Evolutionary conservation across 2,888 invertebrate species (phyloP).

Genomic region (Ornithoptera priamus): DNA sequence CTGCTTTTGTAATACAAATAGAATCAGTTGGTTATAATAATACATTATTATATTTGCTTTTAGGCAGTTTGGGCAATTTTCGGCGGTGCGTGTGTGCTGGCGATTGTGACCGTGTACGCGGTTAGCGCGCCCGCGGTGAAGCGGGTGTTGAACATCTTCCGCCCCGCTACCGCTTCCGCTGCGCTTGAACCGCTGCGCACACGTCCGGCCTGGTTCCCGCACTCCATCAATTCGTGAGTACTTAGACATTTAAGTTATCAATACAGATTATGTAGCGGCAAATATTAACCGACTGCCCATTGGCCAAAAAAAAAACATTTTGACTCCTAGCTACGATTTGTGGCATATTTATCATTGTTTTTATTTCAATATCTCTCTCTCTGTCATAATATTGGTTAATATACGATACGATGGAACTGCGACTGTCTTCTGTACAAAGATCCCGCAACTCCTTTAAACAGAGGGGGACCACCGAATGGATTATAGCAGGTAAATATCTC

Average conservation of each 20-base stretch:
- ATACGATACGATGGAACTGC: too few relatives aligned
- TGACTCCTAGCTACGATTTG: too few relatives aligned
- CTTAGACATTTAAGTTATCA: constrained; percentile 2
- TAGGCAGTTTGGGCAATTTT: constrained; percentile 60
- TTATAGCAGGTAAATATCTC: too few relatives aligned
- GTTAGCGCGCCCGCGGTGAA: constrained; percentile 57
- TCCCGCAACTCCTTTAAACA: too few relatives aligned
- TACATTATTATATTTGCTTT: neutral
- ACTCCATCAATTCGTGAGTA: constrained; percentile 56
- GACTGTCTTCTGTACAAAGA: too few relatives aligned
- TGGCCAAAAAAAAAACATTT: too few relatives aligned
- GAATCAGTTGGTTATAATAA: neutral
- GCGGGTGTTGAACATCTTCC: constrained; percentile 55
- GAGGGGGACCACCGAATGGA: too few relatives aligned
- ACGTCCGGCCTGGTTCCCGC: constrained; percentile 61
- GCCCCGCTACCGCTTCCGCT: constrained; percentile 54
- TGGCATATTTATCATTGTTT: too few relatives aligned
- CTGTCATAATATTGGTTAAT: too few relatives aligned
- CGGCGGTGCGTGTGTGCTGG: constrained; percentile 54
- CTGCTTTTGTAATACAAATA: neutral
- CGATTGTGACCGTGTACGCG: constrained; percentile 49
- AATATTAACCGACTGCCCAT: too few relatives aligned
- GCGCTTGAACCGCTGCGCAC: constrained; percentile 53
- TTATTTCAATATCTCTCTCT: too few relatives aligned
- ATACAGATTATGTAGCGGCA: too few relatives aligned